Evolutionary conservation across 2,797 vertebrate genomes (phyloP).

Genomic region (Crypturellus tataupa): DNA sequence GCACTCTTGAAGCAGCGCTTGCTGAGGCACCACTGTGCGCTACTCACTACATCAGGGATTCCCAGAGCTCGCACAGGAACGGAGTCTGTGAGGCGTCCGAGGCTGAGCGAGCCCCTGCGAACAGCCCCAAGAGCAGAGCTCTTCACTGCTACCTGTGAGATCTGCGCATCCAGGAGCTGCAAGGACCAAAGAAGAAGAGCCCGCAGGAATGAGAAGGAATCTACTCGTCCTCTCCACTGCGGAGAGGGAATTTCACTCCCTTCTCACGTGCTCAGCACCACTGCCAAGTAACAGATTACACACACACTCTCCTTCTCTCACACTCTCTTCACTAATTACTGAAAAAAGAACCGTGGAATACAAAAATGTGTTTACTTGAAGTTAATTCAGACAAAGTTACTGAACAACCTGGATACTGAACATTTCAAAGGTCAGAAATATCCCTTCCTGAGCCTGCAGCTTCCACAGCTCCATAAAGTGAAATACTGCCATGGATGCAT

Average conservation of each 20-base stretch:
- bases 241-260: background rate
- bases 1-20: background rate
- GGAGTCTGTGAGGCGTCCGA: background rate
- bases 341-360: background rate
- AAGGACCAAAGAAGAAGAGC: background rate
- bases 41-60: constrained; percentile 16
- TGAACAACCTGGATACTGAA: background rate
- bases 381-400: constrained; percentile 23
- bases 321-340: constrained; percentile 54
- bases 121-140: background rate
- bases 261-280: background rate
- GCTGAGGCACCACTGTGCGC: constrained; percentile 16
- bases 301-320: constrained; percentile 23
- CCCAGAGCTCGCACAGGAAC: constrained; percentile 62
- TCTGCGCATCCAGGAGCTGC: background rate
- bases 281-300: constrained; percentile 41
- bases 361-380: background rate
- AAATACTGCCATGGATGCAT: background rate
- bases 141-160: background rate
- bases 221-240: background rate
- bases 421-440: background rate
- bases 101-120: background rate
- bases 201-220: background rate
- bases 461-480: background rate
- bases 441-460: background rate